Percentiles rank a stretch among this genome's conserved stretches.
phyloP scores from a whole-genome alignment of 2,888 invertebrate genomes.

The Leptogaster cylindrica region DNA sequence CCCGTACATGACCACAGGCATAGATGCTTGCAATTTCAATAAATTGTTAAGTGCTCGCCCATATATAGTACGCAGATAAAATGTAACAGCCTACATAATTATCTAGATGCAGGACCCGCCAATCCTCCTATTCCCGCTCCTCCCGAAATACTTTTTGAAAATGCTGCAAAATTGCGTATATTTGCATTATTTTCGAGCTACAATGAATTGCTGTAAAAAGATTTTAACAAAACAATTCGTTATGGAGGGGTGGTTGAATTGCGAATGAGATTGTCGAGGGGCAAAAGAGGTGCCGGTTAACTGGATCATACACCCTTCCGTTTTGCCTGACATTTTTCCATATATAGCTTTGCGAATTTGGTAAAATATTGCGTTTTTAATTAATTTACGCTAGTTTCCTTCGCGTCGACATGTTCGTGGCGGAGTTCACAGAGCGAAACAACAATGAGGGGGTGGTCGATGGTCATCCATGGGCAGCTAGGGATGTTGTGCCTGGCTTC shows the following conservation, averaged over 20 bases:
- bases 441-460: too few relatives aligned
- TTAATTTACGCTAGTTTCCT: neutral
- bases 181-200: constrained; percentile 38
- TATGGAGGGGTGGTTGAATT: constrained; percentile 21
- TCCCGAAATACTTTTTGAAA: constrained; percentile 21
- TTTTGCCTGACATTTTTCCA: too few relatives aligned
- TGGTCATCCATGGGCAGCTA: too few relatives aligned
- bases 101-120: constrained; percentile 31
- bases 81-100: constrained; percentile 38
- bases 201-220: constrained; percentile 35
- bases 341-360: constrained; percentile 11
- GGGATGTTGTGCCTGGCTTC: too few relatives aligned
- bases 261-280: too few relatives aligned
- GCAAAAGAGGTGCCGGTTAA: too few relatives aligned
- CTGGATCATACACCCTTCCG: too few relatives aligned
- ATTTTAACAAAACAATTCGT: constrained; percentile 38
- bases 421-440: too few relatives aligned
- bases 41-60: constrained; percentile 36
- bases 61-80: constrained; percentile 38
- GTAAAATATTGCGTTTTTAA: constrained; percentile 15
- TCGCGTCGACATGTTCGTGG: too few relatives aligned
- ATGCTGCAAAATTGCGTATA: constrained; percentile 33
- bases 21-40: constrained; percentile 35
- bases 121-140: constrained; percentile 32
- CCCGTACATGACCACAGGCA: constrained; percentile 29